A percentile compares a stretch with the other conserved stretches of the same genome.
Evolutionary conservation across 1,140 invertebrate genomes (phyloP).

Genomic region (Leptinotarsa lineolata): DNA sequence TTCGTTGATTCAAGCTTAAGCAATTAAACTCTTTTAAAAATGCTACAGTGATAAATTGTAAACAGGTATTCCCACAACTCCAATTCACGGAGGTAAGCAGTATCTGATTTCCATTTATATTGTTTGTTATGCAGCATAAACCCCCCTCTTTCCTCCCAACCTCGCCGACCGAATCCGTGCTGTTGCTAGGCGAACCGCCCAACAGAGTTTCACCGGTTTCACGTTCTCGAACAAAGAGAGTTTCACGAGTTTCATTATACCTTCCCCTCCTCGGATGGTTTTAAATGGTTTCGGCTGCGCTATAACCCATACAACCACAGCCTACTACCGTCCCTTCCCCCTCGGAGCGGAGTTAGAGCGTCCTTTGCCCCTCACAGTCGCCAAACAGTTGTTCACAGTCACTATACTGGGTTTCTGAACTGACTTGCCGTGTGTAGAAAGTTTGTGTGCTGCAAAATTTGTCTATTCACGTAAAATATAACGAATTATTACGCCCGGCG

Average conservation of each 20-base stretch:
- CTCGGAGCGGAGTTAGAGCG: constrained; percentile 6
- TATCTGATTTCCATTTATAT: constrained; percentile 31
- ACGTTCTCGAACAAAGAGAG: constrained; percentile 41
- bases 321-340: constrained; percentile 26
- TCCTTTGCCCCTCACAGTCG: constrained; percentile 19
- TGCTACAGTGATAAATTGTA: constrained; percentile 27
- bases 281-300: constrained; percentile 44
- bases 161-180: constrained; percentile 19
- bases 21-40: constrained; percentile 28
- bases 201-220: constrained; percentile 29
- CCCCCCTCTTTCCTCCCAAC: constrained; percentile 1
- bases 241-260: constrained; percentile 39
- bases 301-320: constrained; percentile 33
- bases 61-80: constrained; percentile 23
- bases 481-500: constrained; percentile 5
- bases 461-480: constrained; percentile 7
- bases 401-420: constrained; percentile 29
- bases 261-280: constrained; percentile 32
- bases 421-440: constrained; percentile 23
- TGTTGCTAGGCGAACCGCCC: constrained; percentile 34
- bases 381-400: constrained; percentile 21
- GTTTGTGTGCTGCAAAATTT: constrained; percentile 11
- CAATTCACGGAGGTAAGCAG: constrained; percentile 21
- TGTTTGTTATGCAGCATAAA: constrained; percentile 31
- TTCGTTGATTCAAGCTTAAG: constrained; percentile 2